Conservation (phyloP, 2,888 invertebrate species). For the Nephrotoma flavescens region DNA sequence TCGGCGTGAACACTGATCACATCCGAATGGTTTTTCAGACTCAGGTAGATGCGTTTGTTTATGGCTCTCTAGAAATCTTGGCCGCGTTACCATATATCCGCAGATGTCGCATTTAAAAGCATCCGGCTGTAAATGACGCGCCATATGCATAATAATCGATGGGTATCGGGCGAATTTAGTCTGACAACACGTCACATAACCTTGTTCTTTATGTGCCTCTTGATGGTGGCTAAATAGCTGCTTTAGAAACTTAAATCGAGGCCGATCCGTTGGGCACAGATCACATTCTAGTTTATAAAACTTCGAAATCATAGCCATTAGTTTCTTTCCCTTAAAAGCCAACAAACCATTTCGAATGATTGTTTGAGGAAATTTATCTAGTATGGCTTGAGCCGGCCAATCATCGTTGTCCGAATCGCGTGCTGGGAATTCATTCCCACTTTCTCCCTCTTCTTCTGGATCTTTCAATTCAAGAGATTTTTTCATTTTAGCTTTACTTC, state of each 20-base stretch:
- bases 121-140: constrained; percentile 11
- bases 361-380: constrained; percentile 9
- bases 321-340: constrained; percentile 9
- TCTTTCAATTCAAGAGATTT: neutral
- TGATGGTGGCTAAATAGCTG: constrained; percentile 8
- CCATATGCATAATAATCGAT: constrained; percentile 11
- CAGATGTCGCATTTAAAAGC: constrained; percentile 11
- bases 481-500: neutral
- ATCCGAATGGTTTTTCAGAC: constrained; percentile 9
- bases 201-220: constrained; percentile 4
- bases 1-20: constrained; percentile 9
- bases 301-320: constrained; percentile 10
- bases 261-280: constrained; percentile 4
- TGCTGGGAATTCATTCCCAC: constrained; percentile 9
- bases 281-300: constrained; percentile 10
- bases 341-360: constrained; percentile 10
- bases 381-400: constrained; percentile 8
- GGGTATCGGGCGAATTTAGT: constrained; percentile 9
- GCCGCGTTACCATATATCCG: constrained; percentile 11
- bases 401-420: constrained; percentile 12
- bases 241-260: constrained; percentile 6
- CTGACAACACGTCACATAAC: constrained; percentile 10
- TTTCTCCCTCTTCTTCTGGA: constrained; percentile 6
- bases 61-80: constrained; percentile 10
- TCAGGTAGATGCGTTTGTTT: constrained; percentile 11